Percentiles rank a stretch among this genome's conserved stretches.
Evolutionary conservation across 2,797 vertebrate species (phyloP).

Genomic region (Tapera naevia): DNA sequence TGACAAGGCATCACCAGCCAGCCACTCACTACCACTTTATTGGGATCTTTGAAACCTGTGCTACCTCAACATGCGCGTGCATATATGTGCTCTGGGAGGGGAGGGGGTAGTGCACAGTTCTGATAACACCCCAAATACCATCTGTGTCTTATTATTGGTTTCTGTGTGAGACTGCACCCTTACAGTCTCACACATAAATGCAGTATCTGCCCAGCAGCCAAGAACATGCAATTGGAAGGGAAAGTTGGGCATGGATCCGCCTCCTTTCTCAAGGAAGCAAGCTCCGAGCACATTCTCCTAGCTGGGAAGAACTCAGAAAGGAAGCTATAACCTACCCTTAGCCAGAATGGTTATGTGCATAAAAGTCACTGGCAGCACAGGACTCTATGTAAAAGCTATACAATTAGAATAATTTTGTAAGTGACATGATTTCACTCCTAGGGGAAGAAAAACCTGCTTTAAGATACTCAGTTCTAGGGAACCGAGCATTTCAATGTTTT

Average conservation of each 20-base stretch:
- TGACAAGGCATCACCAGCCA: neutral
- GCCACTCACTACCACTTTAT: neutral
- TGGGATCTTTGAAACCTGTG: neutral
- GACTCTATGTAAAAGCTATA: neutral
- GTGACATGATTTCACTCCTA: neutral
- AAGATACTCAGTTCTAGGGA: neutral
- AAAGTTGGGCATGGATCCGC: neutral
- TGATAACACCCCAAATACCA: neutral
- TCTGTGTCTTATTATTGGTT: neutral
- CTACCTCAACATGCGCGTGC: rapidly evolving
- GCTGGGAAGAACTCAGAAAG: neutral
- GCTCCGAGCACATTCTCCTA: neutral
- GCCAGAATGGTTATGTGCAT: neutral
- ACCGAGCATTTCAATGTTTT: neutral
- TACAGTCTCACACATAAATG: neutral
- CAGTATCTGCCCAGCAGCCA: neutral
- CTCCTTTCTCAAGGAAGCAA: neutral
- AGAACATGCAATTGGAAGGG: neutral
- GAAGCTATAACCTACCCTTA: neutral
- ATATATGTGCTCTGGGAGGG: neutral
- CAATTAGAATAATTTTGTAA: neutral
- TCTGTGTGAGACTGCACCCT: neutral
- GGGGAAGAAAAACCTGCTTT: conserved; percentile 19
- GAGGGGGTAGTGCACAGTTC: neutral
- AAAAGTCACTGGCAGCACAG: neutral